Evolutionary conservation across 2,888 invertebrate species (phyloP).

Genomic region (Gastrophysa polygoni): DNA sequence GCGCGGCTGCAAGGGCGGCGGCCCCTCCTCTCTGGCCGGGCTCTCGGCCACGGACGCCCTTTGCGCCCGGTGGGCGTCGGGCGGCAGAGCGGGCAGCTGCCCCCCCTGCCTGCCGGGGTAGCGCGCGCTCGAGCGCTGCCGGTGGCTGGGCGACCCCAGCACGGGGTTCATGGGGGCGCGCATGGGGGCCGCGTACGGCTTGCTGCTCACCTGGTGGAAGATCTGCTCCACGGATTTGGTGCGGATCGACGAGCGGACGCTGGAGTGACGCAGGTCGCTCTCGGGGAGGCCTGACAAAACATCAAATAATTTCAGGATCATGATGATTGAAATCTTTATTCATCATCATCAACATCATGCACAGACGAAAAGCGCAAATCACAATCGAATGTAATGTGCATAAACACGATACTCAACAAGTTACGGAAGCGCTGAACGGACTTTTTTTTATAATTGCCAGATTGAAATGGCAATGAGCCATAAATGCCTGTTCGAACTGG

Average conservation of each 20-base stretch:
- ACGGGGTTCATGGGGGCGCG: conserved; percentile 39
- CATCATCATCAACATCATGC: no score
- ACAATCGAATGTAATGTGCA: no score
- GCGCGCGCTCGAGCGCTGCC: conserved; percentile 59
- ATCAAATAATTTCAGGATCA: no score
- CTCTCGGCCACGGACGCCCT: conserved; percentile 53
- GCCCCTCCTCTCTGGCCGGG: conserved; percentile 43
- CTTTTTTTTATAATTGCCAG: no score
- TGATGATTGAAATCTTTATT: no score
- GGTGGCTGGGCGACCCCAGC: conserved; percentile 49
- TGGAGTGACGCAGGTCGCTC: conserved; percentile 33
- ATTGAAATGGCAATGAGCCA: no score
- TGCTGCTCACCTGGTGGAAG: conserved; percentile 49
- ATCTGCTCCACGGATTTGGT: conserved; percentile 47
- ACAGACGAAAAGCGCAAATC: no score
- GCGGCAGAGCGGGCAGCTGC: no score
- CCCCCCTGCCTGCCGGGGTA: no score
- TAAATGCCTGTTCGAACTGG: no score
- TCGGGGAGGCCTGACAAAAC: conserved; percentile 37
- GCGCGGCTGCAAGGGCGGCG: conserved; percentile 56
- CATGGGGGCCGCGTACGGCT: conserved; percentile 40
- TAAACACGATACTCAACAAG: no score
- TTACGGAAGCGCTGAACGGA: no score
- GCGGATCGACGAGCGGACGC: conserved; percentile 45
- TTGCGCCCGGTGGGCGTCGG: conserved; percentile 42